A percentile compares a stretch with the other conserved stretches of the same genome.
These are phyloP conservation scores for Caenorhabditis japonica DNA, from an alignment of 2,888 invertebrate genomes.

Conservation along the genomic window DNA sequence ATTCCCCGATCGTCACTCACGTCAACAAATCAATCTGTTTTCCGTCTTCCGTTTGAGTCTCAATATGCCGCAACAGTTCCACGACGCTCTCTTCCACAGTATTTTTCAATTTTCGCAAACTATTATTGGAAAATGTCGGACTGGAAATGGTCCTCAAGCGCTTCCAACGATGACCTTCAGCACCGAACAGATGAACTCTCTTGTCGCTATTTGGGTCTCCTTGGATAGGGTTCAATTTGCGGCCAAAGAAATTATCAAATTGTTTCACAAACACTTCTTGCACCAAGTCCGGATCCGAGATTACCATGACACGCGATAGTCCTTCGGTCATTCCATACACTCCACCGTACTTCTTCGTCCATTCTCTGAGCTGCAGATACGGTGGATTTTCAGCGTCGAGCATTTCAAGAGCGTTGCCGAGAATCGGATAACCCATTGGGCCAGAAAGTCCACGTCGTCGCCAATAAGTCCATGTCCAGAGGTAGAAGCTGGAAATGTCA, in stretches of 20 bases:
- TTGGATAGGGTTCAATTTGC: constrained; percentile 71
- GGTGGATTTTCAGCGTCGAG: constrained; percentile 16
- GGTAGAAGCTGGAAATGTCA: constrained; percentile 44
- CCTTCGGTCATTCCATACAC: constrained; percentile 65
- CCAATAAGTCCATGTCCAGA: constrained; percentile 58
- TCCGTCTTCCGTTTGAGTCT: constrained; percentile 68
- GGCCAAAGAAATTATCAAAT: constrained; percentile 78
- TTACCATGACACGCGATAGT: constrained; percentile 74
- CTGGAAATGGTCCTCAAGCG: constrained; percentile 79
- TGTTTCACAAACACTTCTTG: constrained; percentile 79
- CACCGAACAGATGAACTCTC: constrained; percentile 77
- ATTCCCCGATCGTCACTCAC: constrained; percentile 59
- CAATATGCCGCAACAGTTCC: constrained; percentile 77
- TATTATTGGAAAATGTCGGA: constrained; percentile 80
- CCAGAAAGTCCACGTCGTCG: constrained; percentile 54
- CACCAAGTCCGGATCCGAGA: constrained; percentile 78
- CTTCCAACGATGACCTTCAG: constrained; percentile 80
- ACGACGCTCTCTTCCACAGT: constrained; percentile 78
- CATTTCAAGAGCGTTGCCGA: constrained; percentile 45
- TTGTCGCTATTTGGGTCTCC: constrained; percentile 63
- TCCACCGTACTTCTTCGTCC: constrained; percentile 64
- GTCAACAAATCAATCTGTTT: constrained; percentile 78
- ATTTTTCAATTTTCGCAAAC: constrained; percentile 78
- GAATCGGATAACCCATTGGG: constrained; percentile 42
- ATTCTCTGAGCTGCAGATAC: constrained; percentile 57